Evolutionary conservation across 2,113 vertebrate genomes (phyloP), one percentile per base, ranked within the genome.

Genomic region (Campylorhamphus procurvoides): DNA sequence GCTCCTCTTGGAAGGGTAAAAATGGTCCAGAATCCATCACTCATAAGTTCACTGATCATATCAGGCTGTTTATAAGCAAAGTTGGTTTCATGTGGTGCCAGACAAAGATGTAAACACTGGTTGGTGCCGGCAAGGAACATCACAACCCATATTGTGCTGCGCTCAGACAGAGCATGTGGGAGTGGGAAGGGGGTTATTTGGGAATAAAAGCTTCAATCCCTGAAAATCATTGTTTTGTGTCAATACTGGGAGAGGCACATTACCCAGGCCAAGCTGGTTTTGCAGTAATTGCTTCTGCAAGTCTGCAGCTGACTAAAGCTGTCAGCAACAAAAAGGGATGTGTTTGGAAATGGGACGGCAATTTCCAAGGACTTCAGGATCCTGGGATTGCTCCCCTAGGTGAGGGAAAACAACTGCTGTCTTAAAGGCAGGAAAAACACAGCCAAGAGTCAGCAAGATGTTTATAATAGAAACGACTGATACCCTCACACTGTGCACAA

Each of bases 371-470:
- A 18, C 85, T 93, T 87, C 12, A 18, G 15, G 67, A 44, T 78
- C 37, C 71, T 75, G 77, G 66, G 82, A 40, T 56, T 44, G 47
- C 44, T 86, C 35, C 63, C 56, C 27, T 33, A 56, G 79, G 77
- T 72, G 84, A 94, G 87, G 77, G 68, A 75, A 93, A 92, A 66
- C 33, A 90, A 81, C 49, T 88, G 72, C 82, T 88, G 53, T 82
- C 72, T 77, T 33, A 64, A 63, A 80, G 69, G 77, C 87, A 91
- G 55, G 53, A 50, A 78, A 95, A 95, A 52, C 59, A 33, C 9
- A 28, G 86, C 78, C 80, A 78, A 62, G 12, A 18, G 81, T 66
- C 82, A 92, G 76, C 47, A 83, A 83, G 29, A 7, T 74, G 72
- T 68, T 90, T 76, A 33, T 44, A 92, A 87, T 2, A 66, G 88